Evolutionary conservation across 2,113 vertebrate species (phyloP).

Genomic region (Plectropomus leopardus): DNA sequence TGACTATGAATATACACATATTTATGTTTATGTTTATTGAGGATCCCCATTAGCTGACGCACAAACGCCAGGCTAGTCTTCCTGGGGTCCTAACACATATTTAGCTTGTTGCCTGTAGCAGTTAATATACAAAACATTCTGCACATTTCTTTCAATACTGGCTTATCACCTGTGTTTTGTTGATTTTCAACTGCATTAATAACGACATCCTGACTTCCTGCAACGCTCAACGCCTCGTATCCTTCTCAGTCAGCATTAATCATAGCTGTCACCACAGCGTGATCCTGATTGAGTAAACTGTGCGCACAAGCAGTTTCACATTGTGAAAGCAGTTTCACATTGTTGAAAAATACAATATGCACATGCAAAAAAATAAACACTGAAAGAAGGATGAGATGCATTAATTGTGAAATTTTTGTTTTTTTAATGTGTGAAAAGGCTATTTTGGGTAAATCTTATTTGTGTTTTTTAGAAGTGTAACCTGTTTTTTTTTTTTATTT

Average conservation of each 20-base stretch:
- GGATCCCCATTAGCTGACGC: no score
- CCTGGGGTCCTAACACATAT: no score
- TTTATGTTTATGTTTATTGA: no score
- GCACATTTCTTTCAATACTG: background rate
- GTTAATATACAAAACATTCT: background rate
- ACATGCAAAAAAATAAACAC: background rate
- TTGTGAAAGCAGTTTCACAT: background rate
- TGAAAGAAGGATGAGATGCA: background rate
- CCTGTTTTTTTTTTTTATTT: no score
- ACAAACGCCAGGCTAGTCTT: no score
- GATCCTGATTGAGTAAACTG: background rate
- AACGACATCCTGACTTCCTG: background rate
- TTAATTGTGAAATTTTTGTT: no score
- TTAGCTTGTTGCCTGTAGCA: background rate
- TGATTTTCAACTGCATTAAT: no score
- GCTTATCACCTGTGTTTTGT: background rate
- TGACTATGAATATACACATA: background rate
- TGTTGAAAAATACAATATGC: background rate
- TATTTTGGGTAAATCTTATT: no score
- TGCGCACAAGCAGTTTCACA: background rate
- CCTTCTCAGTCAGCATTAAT: conserved; percentile 2
- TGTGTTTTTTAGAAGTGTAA: no score
- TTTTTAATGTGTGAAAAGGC: no score
- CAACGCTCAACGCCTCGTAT: background rate
- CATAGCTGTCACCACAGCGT: background rate